Conservation (phyloP, 2,888 invertebrate genomes). For the Limnephilus auricula region DNA sequence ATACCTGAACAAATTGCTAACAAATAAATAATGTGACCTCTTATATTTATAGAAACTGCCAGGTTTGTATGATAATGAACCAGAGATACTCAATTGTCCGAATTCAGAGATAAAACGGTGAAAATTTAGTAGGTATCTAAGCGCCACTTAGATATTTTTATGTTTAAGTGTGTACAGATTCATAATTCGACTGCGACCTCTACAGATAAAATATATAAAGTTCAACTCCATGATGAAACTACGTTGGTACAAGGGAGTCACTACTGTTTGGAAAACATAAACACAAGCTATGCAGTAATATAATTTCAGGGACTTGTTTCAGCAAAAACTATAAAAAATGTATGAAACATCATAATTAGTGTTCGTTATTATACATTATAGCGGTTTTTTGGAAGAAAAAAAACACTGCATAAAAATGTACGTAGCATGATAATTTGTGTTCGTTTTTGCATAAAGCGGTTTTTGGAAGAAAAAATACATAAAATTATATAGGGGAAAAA, state of each 20-base stretch:
- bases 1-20: no score
- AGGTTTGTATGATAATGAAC: no score
- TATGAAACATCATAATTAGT: background rate
- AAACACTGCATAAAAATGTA: background rate
- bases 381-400: no score
- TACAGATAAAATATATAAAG: background rate
- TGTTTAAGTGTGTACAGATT: background rate
- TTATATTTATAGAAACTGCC: no score
- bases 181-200: background rate
- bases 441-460: background rate
- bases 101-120: no score
- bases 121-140: no score
- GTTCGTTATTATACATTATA: background rate
- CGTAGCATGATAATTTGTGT: background rate
- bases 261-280: constrained; percentile 21
- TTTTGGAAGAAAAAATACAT: no score
- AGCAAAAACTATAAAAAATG: background rate
- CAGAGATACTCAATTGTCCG: no score
- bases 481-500: no score
- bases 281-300: constrained; percentile 7
- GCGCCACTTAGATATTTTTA: background rate
- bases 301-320: constrained; percentile 5
- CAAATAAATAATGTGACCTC: no score
- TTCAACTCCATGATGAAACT: constrained; percentile 18
- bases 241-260: background rate